These are phyloP conservation scores for Centruroides sculpturatus DNA, from an alignment of 1,140 invertebrate genomes.

Conservation along the genomic window DNA sequence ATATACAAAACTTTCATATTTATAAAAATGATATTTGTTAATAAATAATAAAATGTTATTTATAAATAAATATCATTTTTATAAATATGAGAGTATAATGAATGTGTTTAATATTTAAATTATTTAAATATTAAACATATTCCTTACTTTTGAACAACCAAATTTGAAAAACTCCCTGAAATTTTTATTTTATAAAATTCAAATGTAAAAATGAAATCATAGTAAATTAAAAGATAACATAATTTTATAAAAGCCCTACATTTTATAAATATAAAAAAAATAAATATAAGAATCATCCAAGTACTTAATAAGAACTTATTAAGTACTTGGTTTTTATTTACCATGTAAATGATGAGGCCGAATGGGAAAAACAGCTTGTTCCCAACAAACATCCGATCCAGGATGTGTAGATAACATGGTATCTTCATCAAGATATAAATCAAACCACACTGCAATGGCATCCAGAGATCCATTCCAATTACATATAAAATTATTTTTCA, in stretches of 20 bases:
- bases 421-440: conserved; percentile 49
- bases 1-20: too few species aligned
- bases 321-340: neutral
- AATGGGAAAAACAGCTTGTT: conserved; percentile 50
- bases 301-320: neutral
- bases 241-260: neutral
- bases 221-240: neutral
- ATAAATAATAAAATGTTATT: too few species aligned
- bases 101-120: too few species aligned
- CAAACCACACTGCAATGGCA: conserved; percentile 53
- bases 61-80: too few species aligned
- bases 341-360: conserved; percentile 5
- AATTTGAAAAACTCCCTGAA: too few species aligned
- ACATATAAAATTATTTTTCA: conserved; percentile 23
- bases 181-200: too few species aligned
- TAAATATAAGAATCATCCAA: neutral
- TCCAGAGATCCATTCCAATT: conserved; percentile 39
- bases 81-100: too few species aligned
- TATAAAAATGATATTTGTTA: too few species aligned
- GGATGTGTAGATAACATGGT: conserved; percentile 39
- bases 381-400: conserved; percentile 43
- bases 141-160: too few species aligned
- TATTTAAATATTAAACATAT: too few species aligned
- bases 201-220: too few species aligned
- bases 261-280: too few species aligned